Evolutionary conservation across 2,797 vertebrate genomes (phyloP).

Genomic region (Manis pentadactyla): DNA sequence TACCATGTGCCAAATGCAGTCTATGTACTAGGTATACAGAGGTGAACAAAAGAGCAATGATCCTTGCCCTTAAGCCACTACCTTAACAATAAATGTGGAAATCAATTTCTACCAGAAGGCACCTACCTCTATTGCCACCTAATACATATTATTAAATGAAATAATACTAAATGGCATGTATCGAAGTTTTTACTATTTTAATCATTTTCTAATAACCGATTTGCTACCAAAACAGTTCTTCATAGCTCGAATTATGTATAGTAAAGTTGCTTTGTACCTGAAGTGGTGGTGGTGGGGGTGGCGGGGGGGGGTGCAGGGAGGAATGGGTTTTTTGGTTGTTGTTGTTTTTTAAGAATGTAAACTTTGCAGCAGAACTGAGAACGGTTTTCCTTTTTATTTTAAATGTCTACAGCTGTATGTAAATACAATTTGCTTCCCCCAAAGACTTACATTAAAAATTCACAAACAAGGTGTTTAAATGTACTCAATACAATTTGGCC

Average conservation of each 20-base stretch:
- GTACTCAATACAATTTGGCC: not conserved
- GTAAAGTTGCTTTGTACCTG: not conserved
- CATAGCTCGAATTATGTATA: not conserved
- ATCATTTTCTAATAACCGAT: constrained; percentile 9
- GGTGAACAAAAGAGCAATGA: not conserved
- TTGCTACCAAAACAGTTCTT: constrained; percentile 17
- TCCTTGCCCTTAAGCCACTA: not conserved
- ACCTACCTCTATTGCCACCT: not conserved
- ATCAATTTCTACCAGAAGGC: not conserved
- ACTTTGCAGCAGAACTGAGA: constrained; percentile 19
- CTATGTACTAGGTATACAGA: not conserved
- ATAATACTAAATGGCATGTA: constrained; percentile 5
- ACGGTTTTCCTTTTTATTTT: constrained; percentile 24
- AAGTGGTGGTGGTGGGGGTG: not conserved
- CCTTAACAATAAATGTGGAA: not conserved
- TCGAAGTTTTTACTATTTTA: constrained; percentile 42
- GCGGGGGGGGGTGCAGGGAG: not conserved
- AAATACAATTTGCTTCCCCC: not conserved
- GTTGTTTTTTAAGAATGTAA: not conserved
- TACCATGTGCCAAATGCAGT: not conserved
- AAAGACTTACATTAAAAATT: constrained; percentile 13
- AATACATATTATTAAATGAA: constrained; percentile 41
- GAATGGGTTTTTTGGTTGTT: not conserved
- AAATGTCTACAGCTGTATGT: constrained; percentile 43
- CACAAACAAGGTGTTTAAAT: constrained; percentile 34